A percentile compares a stretch with the other conserved stretches of the same genome.
Conservation (phyloP, 2,888 invertebrate species). For the Papilio elwesi region DNA sequence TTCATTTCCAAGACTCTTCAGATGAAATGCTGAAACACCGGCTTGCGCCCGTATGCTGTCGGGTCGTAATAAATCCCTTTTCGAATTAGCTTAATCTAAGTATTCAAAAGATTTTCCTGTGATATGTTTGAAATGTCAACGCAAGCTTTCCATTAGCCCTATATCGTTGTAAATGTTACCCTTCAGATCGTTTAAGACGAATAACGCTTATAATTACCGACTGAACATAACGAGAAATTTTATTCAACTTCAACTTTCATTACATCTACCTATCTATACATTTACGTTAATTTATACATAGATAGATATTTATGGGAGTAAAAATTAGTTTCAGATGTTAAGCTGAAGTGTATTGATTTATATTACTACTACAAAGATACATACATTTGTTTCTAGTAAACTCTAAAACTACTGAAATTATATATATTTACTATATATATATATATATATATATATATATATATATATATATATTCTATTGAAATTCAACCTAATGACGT, state of each 20-base stretch:
- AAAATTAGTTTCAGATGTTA: background rate
- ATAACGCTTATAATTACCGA: constrained; percentile 68
- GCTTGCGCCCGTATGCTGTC: no score
- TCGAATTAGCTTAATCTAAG: no score
- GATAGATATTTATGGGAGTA: background rate
- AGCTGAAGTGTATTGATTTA: background rate
- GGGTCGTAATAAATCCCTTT: no score
- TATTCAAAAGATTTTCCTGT: background rate
- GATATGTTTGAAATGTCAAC: constrained; percentile 21
- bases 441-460: no score
- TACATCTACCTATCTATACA: background rate
- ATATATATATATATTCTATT: no score
- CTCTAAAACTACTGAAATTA: no score
- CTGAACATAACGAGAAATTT: constrained; percentile 58
- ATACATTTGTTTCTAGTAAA: no score
- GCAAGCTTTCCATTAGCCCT: constrained; percentile 46
- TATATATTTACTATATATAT: no score
- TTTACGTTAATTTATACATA: background rate
- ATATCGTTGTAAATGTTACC: constrained; percentile 47
- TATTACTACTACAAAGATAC: no score
- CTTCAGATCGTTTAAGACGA: constrained; percentile 62
- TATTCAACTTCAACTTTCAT: constrained; percentile 56
- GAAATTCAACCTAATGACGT: no score
- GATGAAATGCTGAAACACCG: no score
- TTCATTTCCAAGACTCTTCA: no score